Percentiles rank a stretch among this genome's conserved stretches.
These are phyloP conservation scores for Bergia puertoricense DNA, from an alignment of 92 coral and sea anemone genomes.

Conservation along the genomic window DNA sequence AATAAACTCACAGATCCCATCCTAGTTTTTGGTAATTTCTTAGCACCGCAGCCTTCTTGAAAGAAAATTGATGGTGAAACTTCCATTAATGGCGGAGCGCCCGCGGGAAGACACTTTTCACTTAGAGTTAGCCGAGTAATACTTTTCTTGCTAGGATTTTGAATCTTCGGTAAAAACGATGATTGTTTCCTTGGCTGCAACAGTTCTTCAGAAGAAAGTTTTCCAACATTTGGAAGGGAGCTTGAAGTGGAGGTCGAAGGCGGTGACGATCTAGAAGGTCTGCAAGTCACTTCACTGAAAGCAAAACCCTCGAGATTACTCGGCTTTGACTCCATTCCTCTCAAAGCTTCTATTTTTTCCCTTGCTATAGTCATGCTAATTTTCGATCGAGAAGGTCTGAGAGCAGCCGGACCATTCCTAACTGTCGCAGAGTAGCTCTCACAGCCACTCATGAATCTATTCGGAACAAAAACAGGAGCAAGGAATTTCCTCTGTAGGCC, in stretches of 20 bases:
- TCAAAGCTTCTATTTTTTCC: slow-evolving; percentile 27
- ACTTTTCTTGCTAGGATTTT: slow-evolving; percentile 28
- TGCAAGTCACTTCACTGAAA: slow-evolving; percentile 18
- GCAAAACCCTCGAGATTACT: slow-evolving; percentile 36
- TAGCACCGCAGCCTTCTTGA: slow-evolving; percentile 22
- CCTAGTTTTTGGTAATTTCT: slow-evolving; percentile 19
- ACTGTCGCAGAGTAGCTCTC: slow-evolving; percentile 52
- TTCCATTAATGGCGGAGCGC: not conserved
- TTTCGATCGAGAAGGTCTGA: slow-evolving; percentile 46
- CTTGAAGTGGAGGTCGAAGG: slow-evolving; percentile 16
- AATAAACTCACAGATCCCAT: slow-evolving; percentile 27
- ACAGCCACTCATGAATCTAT: slow-evolving; percentile 63
- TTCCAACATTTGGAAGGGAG: slow-evolving; percentile 31
- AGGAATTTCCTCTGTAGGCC: slow-evolving; percentile 42
- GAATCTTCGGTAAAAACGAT: slow-evolving; percentile 31
- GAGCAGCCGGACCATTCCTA: slow-evolving; percentile 43
- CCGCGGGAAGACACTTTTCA: slow-evolving; percentile 22
- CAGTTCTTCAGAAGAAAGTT: slow-evolving; percentile 23
- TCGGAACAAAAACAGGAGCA: slow-evolving; percentile 85
- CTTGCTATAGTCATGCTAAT: slow-evolving; percentile 3
- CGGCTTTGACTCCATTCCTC: slow-evolving; percentile 25
- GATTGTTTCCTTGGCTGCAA: slow-evolving; percentile 13
- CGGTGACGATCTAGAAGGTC: slow-evolving; percentile 32
- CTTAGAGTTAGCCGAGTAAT: slow-evolving; percentile 5
- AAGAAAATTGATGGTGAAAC: slow-evolving; percentile 2